Conservation (phyloP, 2,113 vertebrate species). For the Garra rufa region DNA sequence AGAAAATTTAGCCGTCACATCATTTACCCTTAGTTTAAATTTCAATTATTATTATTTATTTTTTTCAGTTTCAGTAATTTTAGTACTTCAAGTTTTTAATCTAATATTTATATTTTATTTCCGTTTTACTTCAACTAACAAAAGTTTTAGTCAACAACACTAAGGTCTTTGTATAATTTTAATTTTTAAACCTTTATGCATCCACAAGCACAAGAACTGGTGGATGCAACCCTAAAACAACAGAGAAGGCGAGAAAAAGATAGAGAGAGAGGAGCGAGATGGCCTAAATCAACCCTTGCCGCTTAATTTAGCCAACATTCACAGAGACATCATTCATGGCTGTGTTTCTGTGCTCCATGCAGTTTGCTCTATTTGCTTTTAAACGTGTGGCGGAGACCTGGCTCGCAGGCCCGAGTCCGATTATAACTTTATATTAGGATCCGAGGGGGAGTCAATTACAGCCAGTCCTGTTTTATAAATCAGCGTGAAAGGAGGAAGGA, state of each 20-base stretch:
- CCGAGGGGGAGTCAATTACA: slow-evolving; percentile 59
- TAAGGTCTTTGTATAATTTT: too few species aligned
- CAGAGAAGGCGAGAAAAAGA: background rate
- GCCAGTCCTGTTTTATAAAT: slow-evolving; percentile 59
- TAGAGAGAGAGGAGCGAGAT: slow-evolving; percentile 1
- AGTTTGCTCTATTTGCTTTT: slow-evolving; percentile 48
- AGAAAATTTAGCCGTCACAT: too few species aligned
- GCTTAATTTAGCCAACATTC: slow-evolving; percentile 50
- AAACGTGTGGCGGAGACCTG: slow-evolving; percentile 51
- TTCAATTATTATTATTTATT: too few species aligned
- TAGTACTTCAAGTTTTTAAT: too few species aligned
- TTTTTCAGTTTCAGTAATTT: too few species aligned
- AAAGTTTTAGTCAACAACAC: too few species aligned
- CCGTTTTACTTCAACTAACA: too few species aligned
- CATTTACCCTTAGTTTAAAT: too few species aligned
- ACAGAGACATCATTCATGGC: slow-evolving; percentile 59
- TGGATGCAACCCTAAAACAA: background rate
- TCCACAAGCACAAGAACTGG: background rate
- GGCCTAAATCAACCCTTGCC: slow-evolving; percentile 47
- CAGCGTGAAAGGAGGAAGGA: slow-evolving; percentile 33
- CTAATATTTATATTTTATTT: too few species aligned
- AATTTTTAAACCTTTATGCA: background rate
- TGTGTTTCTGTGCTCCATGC: slow-evolving; percentile 39
- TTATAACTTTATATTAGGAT: slow-evolving; percentile 61
- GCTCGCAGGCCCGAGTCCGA: slow-evolving; percentile 49